phyloP scores from a whole-genome alignment of 53 echinoderm and acorn worm species.

The Hippasteria phrygiana region DNA sequence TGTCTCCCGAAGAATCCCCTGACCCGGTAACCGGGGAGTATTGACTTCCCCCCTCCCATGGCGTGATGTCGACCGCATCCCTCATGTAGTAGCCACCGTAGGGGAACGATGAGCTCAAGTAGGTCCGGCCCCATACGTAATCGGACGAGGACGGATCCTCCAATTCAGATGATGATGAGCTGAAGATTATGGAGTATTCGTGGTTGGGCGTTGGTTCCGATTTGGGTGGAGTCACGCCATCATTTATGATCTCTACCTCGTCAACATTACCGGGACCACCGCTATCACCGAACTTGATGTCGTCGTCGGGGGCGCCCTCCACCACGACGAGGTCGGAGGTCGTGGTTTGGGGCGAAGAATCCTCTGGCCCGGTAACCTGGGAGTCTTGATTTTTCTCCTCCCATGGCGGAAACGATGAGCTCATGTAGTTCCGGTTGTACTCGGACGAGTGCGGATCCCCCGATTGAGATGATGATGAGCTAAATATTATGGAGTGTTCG shows the following conservation, averaged over 20 bases:
- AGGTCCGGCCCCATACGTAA: not conserved
- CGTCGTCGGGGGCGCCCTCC: not conserved
- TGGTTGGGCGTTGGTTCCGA: not conserved
- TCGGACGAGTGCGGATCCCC: not conserved
- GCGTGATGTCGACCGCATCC: not conserved
- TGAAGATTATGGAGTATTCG: too few species aligned
- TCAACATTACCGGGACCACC: not conserved
- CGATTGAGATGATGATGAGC: not conserved
- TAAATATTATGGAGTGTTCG: too few species aligned
- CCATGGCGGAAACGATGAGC: conserved; percentile 16
- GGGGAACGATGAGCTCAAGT: not conserved
- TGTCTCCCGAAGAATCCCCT: too few species aligned
- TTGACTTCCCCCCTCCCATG: too few species aligned
- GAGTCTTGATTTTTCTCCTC: too few species aligned
- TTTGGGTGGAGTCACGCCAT: not conserved
- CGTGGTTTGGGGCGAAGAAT: not conserved
- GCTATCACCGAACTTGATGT: not conserved
- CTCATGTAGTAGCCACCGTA: conserved; percentile 18
- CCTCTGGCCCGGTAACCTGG: too few species aligned
- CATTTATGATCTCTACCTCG: not conserved
- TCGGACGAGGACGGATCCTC: not conserved
- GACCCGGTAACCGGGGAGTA: too few species aligned
- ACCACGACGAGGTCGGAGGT: conserved; percentile 14
- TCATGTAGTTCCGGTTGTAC: not conserved
- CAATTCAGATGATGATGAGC: not conserved